A percentile compares a stretch with the other conserved stretches of the same genome.
Evolutionary conservation across 2,113 vertebrate species (phyloP).

Genomic region (Pterocles gutturalis): DNA sequence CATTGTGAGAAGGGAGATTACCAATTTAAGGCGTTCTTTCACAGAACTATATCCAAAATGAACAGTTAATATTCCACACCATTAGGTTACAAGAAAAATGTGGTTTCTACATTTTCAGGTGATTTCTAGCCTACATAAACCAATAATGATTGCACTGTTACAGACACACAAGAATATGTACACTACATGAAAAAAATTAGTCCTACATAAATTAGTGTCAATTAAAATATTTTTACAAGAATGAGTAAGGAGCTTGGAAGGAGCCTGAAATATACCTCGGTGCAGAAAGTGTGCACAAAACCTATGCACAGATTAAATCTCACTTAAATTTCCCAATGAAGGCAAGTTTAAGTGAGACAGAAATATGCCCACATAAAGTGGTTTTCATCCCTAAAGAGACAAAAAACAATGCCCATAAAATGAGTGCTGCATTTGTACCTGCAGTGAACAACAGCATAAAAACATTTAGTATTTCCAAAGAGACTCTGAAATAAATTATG

Average conservation of each 20-base stretch:
- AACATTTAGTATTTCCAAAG: background rate
- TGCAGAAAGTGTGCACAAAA: slow-evolving; percentile 14
- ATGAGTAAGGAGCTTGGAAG: background rate
- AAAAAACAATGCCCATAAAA: slow-evolving; percentile 63
- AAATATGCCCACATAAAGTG: background rate
- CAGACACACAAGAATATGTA: slow-evolving; percentile 62
- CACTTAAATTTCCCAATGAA: slow-evolving; percentile 2
- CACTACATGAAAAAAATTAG: slow-evolving; percentile 17
- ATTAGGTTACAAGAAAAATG: slow-evolving; percentile 28
- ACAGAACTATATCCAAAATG: background rate
- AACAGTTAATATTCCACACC: background rate
- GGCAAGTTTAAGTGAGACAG: background rate
- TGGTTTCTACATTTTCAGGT: slow-evolving; percentile 44
- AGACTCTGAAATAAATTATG: background rate
- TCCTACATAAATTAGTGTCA: background rate
- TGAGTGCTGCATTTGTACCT: slow-evolving; percentile 12
- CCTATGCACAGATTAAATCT: background rate
- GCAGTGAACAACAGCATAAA: background rate
- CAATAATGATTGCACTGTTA: background rate
- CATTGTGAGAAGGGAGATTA: slow-evolving; percentile 3
- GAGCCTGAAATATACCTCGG: background rate
- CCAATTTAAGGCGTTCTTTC: background rate
- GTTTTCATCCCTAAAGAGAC: slow-evolving; percentile 21
- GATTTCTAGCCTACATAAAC: slow-evolving; percentile 38
- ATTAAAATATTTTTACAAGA: slow-evolving; percentile 44